Evolutionary conservation across 2,113 vertebrate genomes (phyloP), one percentile per base, ranked within the genome.

Genomic region (Albula goreensis): DNA sequence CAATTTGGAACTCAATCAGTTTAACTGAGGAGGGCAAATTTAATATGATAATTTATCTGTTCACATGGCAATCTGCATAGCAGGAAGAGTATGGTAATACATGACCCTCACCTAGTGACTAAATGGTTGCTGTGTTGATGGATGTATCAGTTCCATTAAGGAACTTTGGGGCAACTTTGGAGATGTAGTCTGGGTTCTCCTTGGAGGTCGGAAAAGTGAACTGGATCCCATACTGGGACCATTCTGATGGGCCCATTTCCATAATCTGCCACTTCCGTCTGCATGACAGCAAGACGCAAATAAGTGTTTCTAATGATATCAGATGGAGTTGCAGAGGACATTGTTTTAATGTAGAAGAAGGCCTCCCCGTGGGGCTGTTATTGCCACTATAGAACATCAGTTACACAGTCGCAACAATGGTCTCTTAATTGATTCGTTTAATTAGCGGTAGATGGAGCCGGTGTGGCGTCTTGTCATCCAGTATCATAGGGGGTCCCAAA

Each of bases 31-130:
- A 98, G 98, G 97, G 97, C 97, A 97, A 98, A 98, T 97, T 98
- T 99, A 99, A 99, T 99, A 98, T 99, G 97, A 98, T 99, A 99
- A 99, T 99, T 98, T 97, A 96, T 98, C 97, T 96, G 94, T 95
- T 95, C 96, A 96, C 97, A 95, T 96, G 95, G 94, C 96, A 97
- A 5, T 97, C 96, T 90, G 96, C 97, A 94, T 98, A 96, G 98
- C 97, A 93, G 97, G 92, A 97, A 96, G 97, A 93, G 95, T 96
- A 98, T 99, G 98, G 97, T 97, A 99, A 99, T 99, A 94, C 92
- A 90, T 97, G 97, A 99, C 98, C 98, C 97, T 98, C 97, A 98
- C 97, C 96, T 98, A 96, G 96, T 95, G 95, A 96, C 96, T 97
- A 96, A 97, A 96, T 96, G 96, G 95, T 96, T 96, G 97, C 97